These are phyloP conservation scores for Tetramorium bicarinatum DNA, from an alignment of 2,888 invertebrate species.

Conservation along the genomic window DNA sequence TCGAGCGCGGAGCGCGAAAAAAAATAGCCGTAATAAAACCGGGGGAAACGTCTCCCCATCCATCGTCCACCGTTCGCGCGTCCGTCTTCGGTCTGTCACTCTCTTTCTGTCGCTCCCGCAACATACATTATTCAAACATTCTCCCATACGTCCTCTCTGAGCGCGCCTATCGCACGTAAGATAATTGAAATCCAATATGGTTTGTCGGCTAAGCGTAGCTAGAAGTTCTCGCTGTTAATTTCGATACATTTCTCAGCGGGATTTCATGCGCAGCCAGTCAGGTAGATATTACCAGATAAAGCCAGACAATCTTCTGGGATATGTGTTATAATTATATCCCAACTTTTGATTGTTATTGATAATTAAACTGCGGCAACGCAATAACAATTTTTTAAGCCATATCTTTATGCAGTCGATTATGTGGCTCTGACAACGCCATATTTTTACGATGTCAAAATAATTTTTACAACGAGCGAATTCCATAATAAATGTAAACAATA, in stretches of 20 bases:
- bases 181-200: conserved; percentile 77
- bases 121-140: conserved; percentile 69
- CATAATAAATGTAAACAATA: background rate
- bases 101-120: conserved; percentile 8
- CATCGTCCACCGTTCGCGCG: conserved; percentile 18
- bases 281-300: conserved; percentile 11
- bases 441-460: background rate
- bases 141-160: conserved; percentile 62
- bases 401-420: background rate
- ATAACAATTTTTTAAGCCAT: background rate
- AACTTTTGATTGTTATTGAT: conserved; percentile 32
- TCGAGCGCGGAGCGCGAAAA: conserved; percentile 53
- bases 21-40: conserved; percentile 67
- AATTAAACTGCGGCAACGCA: background rate
- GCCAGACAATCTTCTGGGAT: background rate
- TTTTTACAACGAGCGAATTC: background rate
- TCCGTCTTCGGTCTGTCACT: conserved; percentile 16
- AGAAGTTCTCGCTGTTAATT: conserved; percentile 54
- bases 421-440: background rate
- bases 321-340: conserved; percentile 1
- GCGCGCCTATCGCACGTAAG: conserved; percentile 51
- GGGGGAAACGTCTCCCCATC: conserved; percentile 35
- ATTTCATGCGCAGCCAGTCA: background rate
- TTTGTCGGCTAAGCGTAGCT: conserved; percentile 57
- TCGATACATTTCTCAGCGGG: conserved; percentile 5